These are phyloP conservation scores for Sthenelais limicola DNA, from an alignment of 2,888 invertebrate genomes.

Conservation along the genomic window DNA sequence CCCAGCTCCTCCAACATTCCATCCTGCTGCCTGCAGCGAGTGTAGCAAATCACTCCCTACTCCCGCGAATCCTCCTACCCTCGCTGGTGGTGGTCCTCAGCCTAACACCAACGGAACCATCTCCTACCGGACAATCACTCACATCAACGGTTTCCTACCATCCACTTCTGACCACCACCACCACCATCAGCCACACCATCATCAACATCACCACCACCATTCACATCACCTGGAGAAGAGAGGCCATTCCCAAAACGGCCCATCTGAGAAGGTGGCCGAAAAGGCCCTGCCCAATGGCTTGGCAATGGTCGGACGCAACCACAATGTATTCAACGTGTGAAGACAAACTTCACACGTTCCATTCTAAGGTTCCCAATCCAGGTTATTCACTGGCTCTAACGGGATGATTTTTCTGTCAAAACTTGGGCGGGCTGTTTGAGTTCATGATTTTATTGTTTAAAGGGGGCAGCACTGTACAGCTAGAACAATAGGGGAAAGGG, in stretches of 20 bases:
- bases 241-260: no score
- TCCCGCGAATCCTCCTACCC: no score
- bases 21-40: constrained; percentile 9
- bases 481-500: no score
- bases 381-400: no score
- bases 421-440: no score
- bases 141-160: constrained; percentile 30
- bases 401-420: no score
- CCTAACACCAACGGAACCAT: not conserved
- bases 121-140: constrained; percentile 31
- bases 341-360: no score
- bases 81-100: not conserved
- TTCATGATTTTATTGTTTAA: no score
- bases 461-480: no score
- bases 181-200: not conserved
- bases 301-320: constrained; percentile 22
- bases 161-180: not conserved
- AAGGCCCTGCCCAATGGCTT: constrained; percentile 15
- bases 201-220: not conserved
- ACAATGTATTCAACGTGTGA: constrained; percentile 26
- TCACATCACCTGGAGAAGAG: no score
- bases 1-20: not conserved
- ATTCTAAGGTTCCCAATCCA: no score
- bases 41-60: no score
- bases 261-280: not conserved